Conservation (phyloP, 2,888 invertebrate species). For the Sphecodes monilicornis region DNA sequence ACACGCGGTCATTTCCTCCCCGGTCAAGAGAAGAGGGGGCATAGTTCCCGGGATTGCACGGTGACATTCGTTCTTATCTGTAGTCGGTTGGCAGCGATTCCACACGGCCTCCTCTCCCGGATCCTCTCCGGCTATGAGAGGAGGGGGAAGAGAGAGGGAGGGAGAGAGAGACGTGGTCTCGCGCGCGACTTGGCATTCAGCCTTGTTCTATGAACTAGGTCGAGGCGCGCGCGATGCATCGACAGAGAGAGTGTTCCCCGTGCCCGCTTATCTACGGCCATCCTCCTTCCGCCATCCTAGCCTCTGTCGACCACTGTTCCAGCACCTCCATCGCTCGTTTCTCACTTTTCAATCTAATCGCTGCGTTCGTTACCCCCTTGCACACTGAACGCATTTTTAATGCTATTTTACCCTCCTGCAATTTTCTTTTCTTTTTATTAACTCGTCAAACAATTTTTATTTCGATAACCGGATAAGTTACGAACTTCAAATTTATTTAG, state of each 20-base stretch:
- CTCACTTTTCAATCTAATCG: neutral
- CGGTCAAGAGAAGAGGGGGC: neutral
- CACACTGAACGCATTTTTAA: neutral
- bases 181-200: conserved; percentile 68
- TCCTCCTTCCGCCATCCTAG: conserved; percentile 39
- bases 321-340: neutral
- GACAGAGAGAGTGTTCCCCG: conserved; percentile 61
- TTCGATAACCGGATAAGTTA: neutral
- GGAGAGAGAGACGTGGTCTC: conserved; percentile 30
- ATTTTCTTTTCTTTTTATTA: neutral
- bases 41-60: neutral
- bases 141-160: neutral
- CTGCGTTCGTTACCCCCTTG: neutral
- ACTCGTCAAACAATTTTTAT: neutral
- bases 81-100: conserved; percentile 18
- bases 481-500: too few species aligned
- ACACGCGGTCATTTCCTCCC: neutral
- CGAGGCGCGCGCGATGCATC: conserved; percentile 75
- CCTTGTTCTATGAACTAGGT: conserved; percentile 81
- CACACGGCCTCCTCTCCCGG: neutral
- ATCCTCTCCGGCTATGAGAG: neutral
- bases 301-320: conserved; percentile 6
- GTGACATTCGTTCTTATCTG: conserved; percentile 46
- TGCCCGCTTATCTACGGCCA: conserved; percentile 36
- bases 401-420: neutral